Evolutionary conservation across 2,113 vertebrate genomes (phyloP).

Genomic region (Anser cygnoides): DNA sequence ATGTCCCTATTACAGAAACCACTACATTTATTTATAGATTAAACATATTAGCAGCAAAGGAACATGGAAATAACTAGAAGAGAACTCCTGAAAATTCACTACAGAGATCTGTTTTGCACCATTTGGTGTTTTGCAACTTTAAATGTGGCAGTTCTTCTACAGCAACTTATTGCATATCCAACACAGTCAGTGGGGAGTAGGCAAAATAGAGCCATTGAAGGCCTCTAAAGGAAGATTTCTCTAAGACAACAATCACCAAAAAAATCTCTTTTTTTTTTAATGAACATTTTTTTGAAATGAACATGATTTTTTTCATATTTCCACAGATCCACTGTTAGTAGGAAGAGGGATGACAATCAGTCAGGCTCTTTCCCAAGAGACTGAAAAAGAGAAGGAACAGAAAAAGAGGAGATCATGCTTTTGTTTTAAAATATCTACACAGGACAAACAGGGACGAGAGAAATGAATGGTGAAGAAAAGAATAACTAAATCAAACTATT

Average conservation of each 20-base stretch:
- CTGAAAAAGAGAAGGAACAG: background rate
- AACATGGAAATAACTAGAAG: background rate
- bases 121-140: background rate
- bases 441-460: background rate
- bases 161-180: background rate
- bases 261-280: background rate
- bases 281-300: no score
- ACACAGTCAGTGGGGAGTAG: background rate
- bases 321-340: background rate
- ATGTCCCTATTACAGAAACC: background rate
- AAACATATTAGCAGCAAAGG: background rate
- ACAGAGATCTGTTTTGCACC: background rate
- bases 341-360: background rate
- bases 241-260: background rate
- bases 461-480: background rate
- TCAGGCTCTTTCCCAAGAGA: background rate
- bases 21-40: background rate
- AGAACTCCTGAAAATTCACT: background rate
- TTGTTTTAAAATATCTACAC: background rate
- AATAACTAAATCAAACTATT: background rate
- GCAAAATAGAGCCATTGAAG: background rate
- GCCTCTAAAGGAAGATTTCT: background rate
- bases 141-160: background rate
- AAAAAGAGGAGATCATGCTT: background rate
- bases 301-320: background rate